phyloP scores from a whole-genome alignment of 2,113 vertebrate genomes.

The Rhynchopsitta pachyrhyncha region DNA sequence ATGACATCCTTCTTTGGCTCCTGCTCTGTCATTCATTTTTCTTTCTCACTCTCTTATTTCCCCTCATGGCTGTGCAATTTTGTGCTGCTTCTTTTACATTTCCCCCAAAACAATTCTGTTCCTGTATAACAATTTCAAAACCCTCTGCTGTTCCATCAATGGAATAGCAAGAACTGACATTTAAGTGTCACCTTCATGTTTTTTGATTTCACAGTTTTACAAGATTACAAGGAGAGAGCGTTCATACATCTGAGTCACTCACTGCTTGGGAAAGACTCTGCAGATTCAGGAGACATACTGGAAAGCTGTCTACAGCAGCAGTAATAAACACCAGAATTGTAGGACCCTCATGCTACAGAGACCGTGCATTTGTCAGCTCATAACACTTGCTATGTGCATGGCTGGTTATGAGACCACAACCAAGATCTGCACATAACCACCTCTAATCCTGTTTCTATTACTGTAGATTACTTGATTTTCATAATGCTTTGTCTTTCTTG shows the following conservation, averaged over 20 bases:
- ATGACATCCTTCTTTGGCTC: background rate
- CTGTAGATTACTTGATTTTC: background rate
- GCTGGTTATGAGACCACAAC: background rate
- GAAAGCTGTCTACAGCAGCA: background rate
- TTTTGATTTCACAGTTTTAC: background rate
- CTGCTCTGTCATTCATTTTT: background rate
- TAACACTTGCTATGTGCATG: background rate
- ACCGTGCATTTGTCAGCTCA: background rate
- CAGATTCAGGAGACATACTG: conserved; percentile 24
- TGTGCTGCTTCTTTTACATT: background rate
- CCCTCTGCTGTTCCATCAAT: background rate
- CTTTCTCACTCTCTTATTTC: background rate
- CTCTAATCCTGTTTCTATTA: background rate
- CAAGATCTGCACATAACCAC: fast-evolving
- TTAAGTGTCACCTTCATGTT: background rate
- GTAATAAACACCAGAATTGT: background rate
- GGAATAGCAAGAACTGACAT: background rate
- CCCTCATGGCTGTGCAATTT: background rate
- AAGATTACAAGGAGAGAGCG: background rate
- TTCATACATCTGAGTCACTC: conserved; percentile 40
- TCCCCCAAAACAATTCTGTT: background rate
- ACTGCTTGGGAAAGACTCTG: background rate
- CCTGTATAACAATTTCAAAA: background rate
- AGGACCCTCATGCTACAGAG: background rate
- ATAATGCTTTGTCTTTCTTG: background rate